Evolutionary conservation across 2,797 vertebrate genomes (phyloP).

Genomic region (Tangara arthus): DNA sequence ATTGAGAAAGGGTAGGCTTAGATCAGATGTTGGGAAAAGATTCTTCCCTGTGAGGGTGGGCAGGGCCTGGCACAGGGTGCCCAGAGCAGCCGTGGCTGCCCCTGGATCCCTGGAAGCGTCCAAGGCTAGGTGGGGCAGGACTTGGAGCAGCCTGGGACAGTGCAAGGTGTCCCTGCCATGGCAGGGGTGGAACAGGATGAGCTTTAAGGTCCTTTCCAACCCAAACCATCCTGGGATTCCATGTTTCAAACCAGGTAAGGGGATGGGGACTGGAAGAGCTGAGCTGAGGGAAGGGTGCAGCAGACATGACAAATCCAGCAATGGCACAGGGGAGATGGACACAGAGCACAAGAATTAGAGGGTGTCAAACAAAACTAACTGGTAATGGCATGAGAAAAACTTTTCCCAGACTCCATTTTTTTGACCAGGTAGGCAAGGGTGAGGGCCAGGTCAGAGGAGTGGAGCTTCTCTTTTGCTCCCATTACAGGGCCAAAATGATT

Average conservation of each 20-base stretch:
- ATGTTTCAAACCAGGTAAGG: neutral
- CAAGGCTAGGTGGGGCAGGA: rapidly evolving
- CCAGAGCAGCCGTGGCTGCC: neutral
- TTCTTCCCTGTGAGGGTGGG: rapidly evolving
- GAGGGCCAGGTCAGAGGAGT: neutral
- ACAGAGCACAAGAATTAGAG: neutral
- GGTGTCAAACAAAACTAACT: rapidly evolving
- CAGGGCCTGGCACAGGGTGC: rapidly evolving
- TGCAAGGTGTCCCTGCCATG: neutral
- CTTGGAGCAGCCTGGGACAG: rapidly evolving
- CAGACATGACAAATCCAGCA: neutral
- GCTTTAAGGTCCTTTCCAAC: neutral
- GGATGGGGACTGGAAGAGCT: neutral
- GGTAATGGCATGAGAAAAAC: neutral
- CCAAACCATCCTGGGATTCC: neutral
- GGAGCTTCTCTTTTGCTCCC: neutral
- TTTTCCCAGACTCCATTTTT: neutral
- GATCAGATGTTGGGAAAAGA: neutral
- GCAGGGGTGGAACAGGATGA: rapidly evolving
- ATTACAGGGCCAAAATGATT: neutral
- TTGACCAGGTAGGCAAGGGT: neutral
- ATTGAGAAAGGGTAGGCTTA: neutral
- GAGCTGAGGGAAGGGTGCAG: neutral
- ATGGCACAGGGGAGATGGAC: neutral
- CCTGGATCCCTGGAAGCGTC: neutral